Base-by-base conservation (phyloP, 35 echinoderm and acorn worm genomes). In the Hemicentrotus pulcherrimus region DNA sequence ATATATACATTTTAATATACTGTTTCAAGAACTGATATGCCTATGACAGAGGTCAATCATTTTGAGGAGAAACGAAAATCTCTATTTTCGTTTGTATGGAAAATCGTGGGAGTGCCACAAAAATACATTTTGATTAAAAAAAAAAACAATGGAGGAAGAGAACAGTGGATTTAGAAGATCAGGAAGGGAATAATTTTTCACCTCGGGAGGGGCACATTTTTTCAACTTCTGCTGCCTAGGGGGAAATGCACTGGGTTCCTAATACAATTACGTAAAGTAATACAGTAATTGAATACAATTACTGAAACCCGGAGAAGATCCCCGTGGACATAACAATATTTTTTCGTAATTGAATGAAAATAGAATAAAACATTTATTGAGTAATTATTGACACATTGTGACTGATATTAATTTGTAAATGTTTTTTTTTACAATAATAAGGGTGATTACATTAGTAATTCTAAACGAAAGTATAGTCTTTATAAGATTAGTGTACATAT, bases 181-280 rank as follows among this genome's bases (percentile, higher is more conserved):
- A 78, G 65, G 65, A 78, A 78, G 65, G 19, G 24, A 28, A 78
- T 78, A 15, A 78, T 78, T 78, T 78, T 78, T 78, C 28, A 78
- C 65, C 65, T 78, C 65, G 65, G 65, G 65, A 78, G 65, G 65
- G 65, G 65, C 65, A 78, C 65, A 22, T n/a, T 78, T 78, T 78
- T 78, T 78, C 65, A 78, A 78, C 28, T 78, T 78, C 65, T 78
- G 65, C 65, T n/a, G 65, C 65, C 65, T 78, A 78, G 65, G 65
- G 65, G 65, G 65, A 78, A 78, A 78, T n/a, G 18, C 19, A 78
- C 65, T 18, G 24, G 61, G 65, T 78, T 78, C 65, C 65, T 78
- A 78, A 78, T 78, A 78, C 65, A 78, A 78, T 78, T 78, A 78
- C 18, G 19, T 78, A n/a, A 78, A 78, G 65, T 18, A 8, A 78